These are phyloP conservation scores for Malurus elegans DNA, from an alignment of 2,113 vertebrate species.

Conservation along the genomic window DNA sequence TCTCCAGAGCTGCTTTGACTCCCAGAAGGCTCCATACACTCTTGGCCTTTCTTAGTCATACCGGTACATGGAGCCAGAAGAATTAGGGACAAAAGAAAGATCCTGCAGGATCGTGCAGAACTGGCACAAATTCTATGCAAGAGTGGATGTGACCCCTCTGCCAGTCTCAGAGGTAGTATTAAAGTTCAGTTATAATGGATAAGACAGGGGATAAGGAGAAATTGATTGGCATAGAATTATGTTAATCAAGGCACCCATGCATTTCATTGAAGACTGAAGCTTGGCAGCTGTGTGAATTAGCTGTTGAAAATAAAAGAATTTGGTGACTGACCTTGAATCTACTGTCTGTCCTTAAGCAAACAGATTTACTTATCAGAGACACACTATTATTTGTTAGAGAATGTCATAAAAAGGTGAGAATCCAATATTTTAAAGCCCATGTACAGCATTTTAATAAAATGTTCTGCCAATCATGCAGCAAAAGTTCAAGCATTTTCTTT, in stretches of 20 bases:
- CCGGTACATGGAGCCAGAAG: not conserved
- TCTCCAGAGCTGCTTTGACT: not conserved
- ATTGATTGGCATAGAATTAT: not conserved
- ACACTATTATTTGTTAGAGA: not conserved
- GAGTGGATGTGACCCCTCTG: rapidly evolving
- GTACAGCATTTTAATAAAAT: not conserved
- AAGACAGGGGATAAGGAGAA: not conserved
- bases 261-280: not conserved
- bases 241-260: rapidly evolving
- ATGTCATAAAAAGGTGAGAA: not conserved
- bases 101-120: not conserved
- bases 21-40: not conserved
- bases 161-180: not conserved
- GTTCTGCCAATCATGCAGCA: not conserved
- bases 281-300: not conserved
- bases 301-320: not conserved
- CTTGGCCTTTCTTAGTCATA: not conserved
- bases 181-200: not conserved
- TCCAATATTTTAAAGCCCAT: not conserved
- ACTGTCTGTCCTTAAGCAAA: not conserved
- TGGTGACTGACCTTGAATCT: not conserved
- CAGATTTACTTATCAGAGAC: not conserved
- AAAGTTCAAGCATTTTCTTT: not conserved
- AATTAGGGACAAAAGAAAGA: not conserved
- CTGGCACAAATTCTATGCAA: not conserved